Percentiles rank a stretch among this genome's conserved stretches.
phyloP scores from a whole-genome alignment of 2,797 vertebrate genomes.

The Menidia menidia region DNA sequence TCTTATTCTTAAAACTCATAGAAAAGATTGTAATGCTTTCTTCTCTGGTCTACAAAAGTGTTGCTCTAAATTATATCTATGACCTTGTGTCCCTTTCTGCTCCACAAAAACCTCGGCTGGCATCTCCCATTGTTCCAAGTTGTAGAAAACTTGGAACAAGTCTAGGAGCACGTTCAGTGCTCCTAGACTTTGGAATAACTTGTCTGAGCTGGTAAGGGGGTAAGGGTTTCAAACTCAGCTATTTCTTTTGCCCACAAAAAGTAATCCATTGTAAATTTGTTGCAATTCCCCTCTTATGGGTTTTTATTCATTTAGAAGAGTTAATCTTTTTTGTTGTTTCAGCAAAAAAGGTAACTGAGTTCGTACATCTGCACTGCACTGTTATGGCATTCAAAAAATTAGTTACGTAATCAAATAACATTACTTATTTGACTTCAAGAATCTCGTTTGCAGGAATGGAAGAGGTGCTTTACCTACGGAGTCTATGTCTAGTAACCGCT shows the following conservation, averaged over 20 bases:
- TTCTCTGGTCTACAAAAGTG: constrained; percentile 3
- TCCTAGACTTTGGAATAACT: not conserved
- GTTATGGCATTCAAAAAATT: not conserved
- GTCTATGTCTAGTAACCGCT: constrained; percentile 96
- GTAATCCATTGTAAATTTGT: not conserved
- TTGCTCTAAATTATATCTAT: not conserved
- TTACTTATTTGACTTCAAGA: not conserved
- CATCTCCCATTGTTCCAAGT: constrained; percentile 10
- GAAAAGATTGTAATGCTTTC: not conserved
- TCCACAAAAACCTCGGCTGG: not conserved
- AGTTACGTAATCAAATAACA: not conserved
- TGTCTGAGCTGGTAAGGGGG: not conserved
- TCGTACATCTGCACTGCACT: not conserved
- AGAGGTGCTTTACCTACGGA: constrained; percentile 92
- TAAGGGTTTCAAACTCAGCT: not conserved
- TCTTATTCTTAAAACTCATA: not conserved
- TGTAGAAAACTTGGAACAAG: constrained; percentile 3
- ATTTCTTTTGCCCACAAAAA: not conserved
- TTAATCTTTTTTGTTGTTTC: not conserved
- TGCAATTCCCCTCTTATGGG: not conserved
- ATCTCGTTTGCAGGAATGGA: not conserved
- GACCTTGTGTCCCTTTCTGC: not conserved
- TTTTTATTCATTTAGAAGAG: not conserved
- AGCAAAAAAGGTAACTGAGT: not conserved
- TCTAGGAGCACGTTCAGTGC: not conserved